phyloP scores from a whole-genome alignment of 2,797 vertebrate species.

The Rallus crepitans region DNA sequence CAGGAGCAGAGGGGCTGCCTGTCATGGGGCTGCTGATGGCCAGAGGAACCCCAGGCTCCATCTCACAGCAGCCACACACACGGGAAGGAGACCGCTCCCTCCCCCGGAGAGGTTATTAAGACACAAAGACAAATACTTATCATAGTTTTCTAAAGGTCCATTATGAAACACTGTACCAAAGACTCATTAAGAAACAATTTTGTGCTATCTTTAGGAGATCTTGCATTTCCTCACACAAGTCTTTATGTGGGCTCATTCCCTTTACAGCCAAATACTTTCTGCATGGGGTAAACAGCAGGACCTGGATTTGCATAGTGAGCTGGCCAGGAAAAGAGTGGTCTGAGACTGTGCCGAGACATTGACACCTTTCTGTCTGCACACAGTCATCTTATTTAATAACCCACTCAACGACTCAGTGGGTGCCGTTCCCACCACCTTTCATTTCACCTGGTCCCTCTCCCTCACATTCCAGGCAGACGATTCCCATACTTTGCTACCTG shows the following conservation, averaged over 20 bases:
- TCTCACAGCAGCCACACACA: rapidly evolving
- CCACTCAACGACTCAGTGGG: background rate
- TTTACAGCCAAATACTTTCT: background rate
- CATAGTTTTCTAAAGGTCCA: constrained; percentile 3
- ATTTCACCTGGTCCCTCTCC: background rate
- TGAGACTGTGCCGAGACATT: background rate
- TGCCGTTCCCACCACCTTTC: background rate
- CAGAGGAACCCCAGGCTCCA: rapidly evolving
- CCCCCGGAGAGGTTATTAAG: background rate
- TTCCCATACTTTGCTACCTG: background rate
- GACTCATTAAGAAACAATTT: constrained; percentile 3
- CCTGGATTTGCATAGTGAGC: background rate
- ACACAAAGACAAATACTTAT: background rate
- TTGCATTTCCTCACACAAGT: background rate
- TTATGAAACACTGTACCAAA: background rate
- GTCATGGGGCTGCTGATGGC: rapidly evolving
- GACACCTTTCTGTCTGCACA: background rate
- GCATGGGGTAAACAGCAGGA: background rate
- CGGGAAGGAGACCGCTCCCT: background rate
- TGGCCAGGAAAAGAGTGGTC: background rate
- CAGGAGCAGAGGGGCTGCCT: background rate
- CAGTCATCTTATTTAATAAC: background rate
- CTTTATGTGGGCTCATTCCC: background rate
- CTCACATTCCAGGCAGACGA: background rate
- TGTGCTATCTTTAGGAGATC: background rate